Evolutionary conservation across 2,113 vertebrate species (phyloP).

Genomic region (Athene noctua): DNA sequence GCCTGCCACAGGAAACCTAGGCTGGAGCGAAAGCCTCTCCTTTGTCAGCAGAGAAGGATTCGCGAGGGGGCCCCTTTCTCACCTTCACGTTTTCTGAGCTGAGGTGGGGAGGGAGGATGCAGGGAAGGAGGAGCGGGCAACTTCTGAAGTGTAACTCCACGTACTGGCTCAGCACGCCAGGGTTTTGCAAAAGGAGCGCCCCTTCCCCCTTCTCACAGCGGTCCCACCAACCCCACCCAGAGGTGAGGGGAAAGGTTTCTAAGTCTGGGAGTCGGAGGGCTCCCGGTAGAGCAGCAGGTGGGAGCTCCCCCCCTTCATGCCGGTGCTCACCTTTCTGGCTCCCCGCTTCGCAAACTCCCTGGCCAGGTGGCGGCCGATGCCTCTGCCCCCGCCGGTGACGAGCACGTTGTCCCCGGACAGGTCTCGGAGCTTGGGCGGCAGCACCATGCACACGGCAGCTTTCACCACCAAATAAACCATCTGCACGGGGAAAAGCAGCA

Average conservation of each 20-base stretch:
- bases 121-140: neutral
- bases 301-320: neutral
- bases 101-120: neutral
- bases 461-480: constrained; percentile 79
- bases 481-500: constrained; percentile 85
- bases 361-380: constrained; percentile 94
- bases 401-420: constrained; percentile 87
- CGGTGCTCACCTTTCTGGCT: constrained; percentile 85
- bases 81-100: neutral
- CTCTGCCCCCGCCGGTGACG: constrained; percentile 94
- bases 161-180: neutral
- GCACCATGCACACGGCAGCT: constrained; percentile 74
- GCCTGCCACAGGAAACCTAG: neutral
- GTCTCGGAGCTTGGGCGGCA: constrained; percentile 83
- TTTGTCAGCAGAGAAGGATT: neutral
- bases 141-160: neutral
- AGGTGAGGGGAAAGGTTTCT: neutral
- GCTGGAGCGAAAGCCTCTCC: neutral
- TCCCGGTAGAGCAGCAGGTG: constrained; percentile 12
- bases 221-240: neutral
- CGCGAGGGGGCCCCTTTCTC: neutral
- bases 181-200: neutral
- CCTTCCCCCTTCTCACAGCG: neutral
- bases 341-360: constrained; percentile 88
- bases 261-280: neutral